Evolutionary conservation across 2,888 invertebrate species (phyloP), one percentile per base, ranked within the genome.

Genomic region (Epirrhoe alternata): DNA sequence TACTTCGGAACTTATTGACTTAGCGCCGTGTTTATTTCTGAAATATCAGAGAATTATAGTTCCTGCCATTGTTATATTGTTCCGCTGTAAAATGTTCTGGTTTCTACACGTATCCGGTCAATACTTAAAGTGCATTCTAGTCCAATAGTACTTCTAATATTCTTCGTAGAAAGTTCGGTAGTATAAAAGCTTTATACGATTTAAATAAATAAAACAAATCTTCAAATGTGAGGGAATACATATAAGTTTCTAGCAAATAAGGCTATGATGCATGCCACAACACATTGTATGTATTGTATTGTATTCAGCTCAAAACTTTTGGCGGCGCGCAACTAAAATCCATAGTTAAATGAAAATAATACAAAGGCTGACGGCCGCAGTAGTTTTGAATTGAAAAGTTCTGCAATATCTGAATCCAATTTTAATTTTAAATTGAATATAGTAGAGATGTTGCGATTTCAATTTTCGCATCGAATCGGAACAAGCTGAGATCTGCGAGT

Each of bases 1-100:
- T 81, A 74, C 72, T 57, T 57, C 65, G 33, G 53, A 64, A 69
- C 73, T 77, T 82, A 79, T 80, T 81, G 77, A 78, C 73, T 77
- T 74, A 72, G 71, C 73, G 74, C 71, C 66, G 72, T 73, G 69
- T 78, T 77, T 77, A 74, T 76, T 67, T 62, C 66, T 66, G 53
- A 49, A 65, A 69, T 66, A 64, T 66, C 49, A 14, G 54, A 30
- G 51, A 56, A 45, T 65, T 70, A 66, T 58, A 57, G 52, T 59
- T 64, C 53, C 59, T 49, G 54, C 49, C 57, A 47, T 61, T 57
- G 55, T 61, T 62, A 35, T 63, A 60, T 57, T 63, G 49, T 56
- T 56, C 30, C 38, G 47, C 14, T 55, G 38, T 55, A 42, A 24
- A 55, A 50, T 61, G 24, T 50, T 49, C 31, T 53, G 16, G 38